Evolutionary conservation across 2,888 invertebrate genomes (phyloP).

Genomic region (Ferdinandea cuprea): DNA sequence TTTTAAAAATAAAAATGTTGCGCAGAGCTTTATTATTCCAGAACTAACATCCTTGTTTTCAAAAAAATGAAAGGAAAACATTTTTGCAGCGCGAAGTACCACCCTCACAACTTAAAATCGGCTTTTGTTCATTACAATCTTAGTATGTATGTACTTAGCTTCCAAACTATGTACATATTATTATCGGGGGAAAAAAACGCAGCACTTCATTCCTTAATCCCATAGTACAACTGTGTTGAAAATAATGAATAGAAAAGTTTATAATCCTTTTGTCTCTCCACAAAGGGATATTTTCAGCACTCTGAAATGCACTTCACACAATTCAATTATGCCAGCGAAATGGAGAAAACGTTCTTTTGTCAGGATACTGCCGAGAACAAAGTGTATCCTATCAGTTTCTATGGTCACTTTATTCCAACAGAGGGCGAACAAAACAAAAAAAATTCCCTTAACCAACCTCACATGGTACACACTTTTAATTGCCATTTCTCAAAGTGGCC

Average conservation of each 20-base stretch:
- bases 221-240: slow-evolving; percentile 6
- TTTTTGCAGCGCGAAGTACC: not conserved
- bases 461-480: slow-evolving; percentile 61
- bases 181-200: not conserved
- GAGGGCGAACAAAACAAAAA: not conserved
- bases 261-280: slow-evolving; percentile 46
- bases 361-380: slow-evolving; percentile 15
- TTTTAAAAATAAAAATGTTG: too few relatives aligned
- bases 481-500: slow-evolving; percentile 42
- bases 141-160: not conserved
- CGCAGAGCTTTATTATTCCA: too few relatives aligned
- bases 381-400: slow-evolving; percentile 40
- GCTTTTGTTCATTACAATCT: slow-evolving; percentile 16
- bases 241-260: slow-evolving; percentile 59
- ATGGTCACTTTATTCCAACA: slow-evolving; percentile 47
- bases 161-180: not conserved
- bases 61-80: too few relatives aligned
- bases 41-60: too few relatives aligned
- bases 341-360: slow-evolving; percentile 21
- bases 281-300: slow-evolving; percentile 39
- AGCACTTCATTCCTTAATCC: slow-evolving; percentile 12
- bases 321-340: not conserved
- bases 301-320: not conserved
- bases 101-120: too few relatives aligned
- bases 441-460: not conserved